Evolutionary conservation across 2,113 vertebrate genomes (phyloP).

Genomic region (Hymenochirus boettgeri): DNA sequence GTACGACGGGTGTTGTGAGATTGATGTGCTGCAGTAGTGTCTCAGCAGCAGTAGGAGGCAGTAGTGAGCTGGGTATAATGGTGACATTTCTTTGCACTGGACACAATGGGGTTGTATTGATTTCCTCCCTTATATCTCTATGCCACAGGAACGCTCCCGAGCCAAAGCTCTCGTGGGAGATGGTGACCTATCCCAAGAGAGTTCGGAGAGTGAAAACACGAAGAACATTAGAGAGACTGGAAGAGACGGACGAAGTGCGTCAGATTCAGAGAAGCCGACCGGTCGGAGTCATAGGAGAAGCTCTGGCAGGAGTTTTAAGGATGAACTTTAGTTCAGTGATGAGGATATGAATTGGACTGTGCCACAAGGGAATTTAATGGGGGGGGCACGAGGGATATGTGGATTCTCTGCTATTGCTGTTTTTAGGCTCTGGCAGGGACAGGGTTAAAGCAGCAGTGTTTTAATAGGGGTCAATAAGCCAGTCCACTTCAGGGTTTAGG

Average conservation of each 20-base stretch:
- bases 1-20: too few species aligned
- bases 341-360: background rate
- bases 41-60: background rate
- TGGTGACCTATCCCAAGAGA: background rate
- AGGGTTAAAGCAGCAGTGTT: background rate
- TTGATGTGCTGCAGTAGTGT: background rate
- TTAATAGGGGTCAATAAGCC: background rate
- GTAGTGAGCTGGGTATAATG: background rate
- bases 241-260: background rate
- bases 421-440: too few species aligned
- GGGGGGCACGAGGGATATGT: background rate
- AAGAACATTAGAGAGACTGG: background rate
- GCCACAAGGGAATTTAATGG: background rate
- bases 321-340: constrained; percentile 21
- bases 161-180: constrained; percentile 3
- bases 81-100: background rate
- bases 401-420: background rate
- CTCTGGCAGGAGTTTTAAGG: constrained; percentile 16
- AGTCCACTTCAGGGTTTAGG: background rate
- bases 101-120: background rate
- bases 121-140: background rate
- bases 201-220: background rate
- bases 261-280: constrained; percentile 2
- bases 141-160: background rate
- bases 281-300: constrained; percentile 20